Percentiles rank a stretch among this genome's conserved stretches.
These are phyloP conservation scores for Conopomorpha cramerella DNA, from an alignment of 1,140 invertebrate species.

Conservation along the genomic window DNA sequence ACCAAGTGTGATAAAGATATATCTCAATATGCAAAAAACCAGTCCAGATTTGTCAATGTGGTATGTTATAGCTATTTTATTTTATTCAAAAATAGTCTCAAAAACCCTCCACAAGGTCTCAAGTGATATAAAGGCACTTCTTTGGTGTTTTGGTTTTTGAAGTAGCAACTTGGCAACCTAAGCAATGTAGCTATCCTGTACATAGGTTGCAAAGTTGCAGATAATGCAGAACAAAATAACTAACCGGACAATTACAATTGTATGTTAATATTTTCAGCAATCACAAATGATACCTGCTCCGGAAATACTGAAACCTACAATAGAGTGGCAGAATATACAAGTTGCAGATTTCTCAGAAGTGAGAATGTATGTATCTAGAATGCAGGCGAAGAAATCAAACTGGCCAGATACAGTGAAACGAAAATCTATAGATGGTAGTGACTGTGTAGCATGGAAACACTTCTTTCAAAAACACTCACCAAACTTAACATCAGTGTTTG, in stretches of 20 bases:
- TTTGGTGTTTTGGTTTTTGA: no score
- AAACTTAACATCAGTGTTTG: constrained; percentile 29
- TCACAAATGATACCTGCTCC: constrained; percentile 21
- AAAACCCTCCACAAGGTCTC: no score
- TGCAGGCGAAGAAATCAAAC: constrained; percentile 17
- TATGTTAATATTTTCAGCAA: no score
- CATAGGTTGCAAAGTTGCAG: no score
- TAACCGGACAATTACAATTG: no score
- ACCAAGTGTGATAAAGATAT: constrained; percentile 27
- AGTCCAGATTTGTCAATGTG: constrained; percentile 30
- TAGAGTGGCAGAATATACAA: constrained; percentile 52
- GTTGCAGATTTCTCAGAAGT: constrained; percentile 41
- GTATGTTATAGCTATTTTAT: no score
- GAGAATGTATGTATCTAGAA: constrained; percentile 30
- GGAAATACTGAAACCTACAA: constrained; percentile 35
- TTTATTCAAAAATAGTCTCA: no score
- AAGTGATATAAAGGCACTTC: no score
- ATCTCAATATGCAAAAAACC: constrained; percentile 29
- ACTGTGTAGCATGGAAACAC: constrained; percentile 19
- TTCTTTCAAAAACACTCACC: constrained; percentile 30
- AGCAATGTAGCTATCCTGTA: no score
- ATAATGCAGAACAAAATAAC: no score
- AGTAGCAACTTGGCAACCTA: no score
- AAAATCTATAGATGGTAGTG: constrained; percentile 15
- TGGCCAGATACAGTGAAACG: constrained; percentile 10